These are phyloP conservation scores for Acleris emargana DNA, from an alignment of 2,888 invertebrate species.

Conservation along the genomic window DNA sequence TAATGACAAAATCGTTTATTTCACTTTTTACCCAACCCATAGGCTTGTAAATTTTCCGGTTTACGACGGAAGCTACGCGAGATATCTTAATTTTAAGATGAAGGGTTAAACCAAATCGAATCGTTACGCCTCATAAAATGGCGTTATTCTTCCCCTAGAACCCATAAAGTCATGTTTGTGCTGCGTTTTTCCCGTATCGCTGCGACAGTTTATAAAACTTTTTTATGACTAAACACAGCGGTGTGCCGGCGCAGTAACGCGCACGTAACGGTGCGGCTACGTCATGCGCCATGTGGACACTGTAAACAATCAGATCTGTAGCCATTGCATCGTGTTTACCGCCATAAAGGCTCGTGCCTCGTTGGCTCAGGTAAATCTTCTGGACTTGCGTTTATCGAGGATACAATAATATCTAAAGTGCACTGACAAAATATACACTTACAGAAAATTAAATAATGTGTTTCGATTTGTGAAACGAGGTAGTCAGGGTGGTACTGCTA, in stretches of 20 bases:
- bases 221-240: constrained; percentile 42
- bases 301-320: constrained; percentile 57
- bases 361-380: constrained; percentile 37
- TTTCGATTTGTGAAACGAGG: too few species aligned
- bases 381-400: constrained; percentile 14
- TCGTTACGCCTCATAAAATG: too few species aligned
- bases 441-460: too few species aligned
- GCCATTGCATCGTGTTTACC: constrained; percentile 47
- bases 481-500: too few species aligned
- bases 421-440: too few species aligned
- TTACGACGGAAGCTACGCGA: too few species aligned
- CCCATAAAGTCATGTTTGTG: constrained; percentile 4
- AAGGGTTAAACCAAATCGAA: too few species aligned
- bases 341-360: constrained; percentile 19
- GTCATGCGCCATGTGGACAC: constrained; percentile 53
- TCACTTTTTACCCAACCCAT: too few species aligned
- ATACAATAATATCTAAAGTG: not conserved
- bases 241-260: constrained; percentile 15
- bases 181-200: not conserved
- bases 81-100: too few species aligned
- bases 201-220: constrained; percentile 22
- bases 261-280: constrained; percentile 32
- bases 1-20: too few species aligned
- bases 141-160: not conserved
- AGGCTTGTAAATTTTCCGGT: too few species aligned